Conservation (phyloP, 2,797 vertebrate species). For the Rhinella marina region DNA sequence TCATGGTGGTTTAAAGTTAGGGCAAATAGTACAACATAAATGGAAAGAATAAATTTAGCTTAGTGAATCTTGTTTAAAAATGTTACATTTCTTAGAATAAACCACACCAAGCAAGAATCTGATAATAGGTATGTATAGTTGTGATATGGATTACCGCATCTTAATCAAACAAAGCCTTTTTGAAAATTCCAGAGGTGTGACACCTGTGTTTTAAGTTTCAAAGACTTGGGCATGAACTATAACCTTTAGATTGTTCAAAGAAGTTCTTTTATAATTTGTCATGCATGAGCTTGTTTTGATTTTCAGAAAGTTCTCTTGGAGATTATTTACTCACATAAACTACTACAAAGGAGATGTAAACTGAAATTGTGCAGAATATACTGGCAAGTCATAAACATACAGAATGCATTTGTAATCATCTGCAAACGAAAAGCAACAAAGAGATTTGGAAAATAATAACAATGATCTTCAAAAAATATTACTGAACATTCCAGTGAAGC, state of each 20-base stretch:
- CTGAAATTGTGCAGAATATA: background rate
- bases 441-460: background rate
- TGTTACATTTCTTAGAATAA: background rate
- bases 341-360: background rate
- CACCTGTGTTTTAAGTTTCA: slow-evolving; percentile 60
- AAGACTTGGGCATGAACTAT: slow-evolving; percentile 67
- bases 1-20: background rate
- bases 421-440: background rate
- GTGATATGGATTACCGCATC: slow-evolving; percentile 44
- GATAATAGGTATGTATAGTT: slow-evolving; percentile 31
- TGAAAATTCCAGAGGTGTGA: slow-evolving; percentile 52
- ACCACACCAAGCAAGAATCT: slow-evolving; percentile 14
- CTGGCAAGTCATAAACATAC: background rate
- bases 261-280: slow-evolving; percentile 67
- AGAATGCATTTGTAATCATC: background rate
- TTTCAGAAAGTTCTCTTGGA: slow-evolving; percentile 68
- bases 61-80: slow-evolving; percentile 36
- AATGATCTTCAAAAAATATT: background rate
- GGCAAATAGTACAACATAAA: background rate
- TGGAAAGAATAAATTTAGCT: slow-evolving; percentile 15
- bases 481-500: background rate
- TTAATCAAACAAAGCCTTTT: slow-evolving; percentile 39
- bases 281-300: slow-evolving; percentile 77
- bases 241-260: slow-evolving; percentile 67
- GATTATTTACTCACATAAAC: slow-evolving; percentile 34